These are phyloP conservation scores for Panthera uncia DNA, from an alignment of 2,113 vertebrate genomes.

Conservation along the genomic window DNA sequence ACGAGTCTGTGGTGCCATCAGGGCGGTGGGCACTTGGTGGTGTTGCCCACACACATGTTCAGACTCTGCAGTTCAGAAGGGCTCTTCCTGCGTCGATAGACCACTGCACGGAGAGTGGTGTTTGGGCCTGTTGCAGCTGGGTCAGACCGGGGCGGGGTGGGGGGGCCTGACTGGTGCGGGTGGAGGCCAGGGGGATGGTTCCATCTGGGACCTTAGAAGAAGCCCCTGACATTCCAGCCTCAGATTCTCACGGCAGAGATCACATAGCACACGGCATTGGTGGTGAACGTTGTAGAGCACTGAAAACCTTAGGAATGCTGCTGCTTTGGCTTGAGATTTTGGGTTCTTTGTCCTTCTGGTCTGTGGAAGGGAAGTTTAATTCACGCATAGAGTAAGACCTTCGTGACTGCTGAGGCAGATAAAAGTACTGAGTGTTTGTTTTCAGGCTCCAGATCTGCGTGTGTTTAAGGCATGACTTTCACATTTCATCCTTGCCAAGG, in stretches of 20 bases:
- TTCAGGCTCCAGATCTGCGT: background rate
- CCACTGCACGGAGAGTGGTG: fast-evolving
- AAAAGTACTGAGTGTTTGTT: background rate
- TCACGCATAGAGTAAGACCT: background rate
- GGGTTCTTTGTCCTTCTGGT: background rate
- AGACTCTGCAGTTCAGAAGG: background rate
- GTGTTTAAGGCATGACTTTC: background rate
- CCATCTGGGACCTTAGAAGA: background rate
- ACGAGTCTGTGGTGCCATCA: fast-evolving
- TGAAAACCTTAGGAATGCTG: background rate
- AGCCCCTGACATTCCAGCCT: background rate
- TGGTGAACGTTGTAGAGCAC: background rate
- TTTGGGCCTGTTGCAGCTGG: background rate
- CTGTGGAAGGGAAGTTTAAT: background rate
- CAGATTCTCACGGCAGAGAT: background rate
- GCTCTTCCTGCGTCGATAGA: background rate
- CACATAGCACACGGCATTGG: too few species aligned
- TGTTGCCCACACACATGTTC: background rate
- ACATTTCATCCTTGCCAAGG: background rate
- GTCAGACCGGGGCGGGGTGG: too few species aligned
- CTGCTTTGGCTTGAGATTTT: background rate
- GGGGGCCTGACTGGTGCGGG: background rate
- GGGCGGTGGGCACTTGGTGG: background rate
- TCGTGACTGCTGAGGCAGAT: background rate
- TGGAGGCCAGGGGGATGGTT: background rate